Base-by-base conservation (phyloP, 2,113 vertebrate genomes). In the Blennius ocellaris region DNA sequence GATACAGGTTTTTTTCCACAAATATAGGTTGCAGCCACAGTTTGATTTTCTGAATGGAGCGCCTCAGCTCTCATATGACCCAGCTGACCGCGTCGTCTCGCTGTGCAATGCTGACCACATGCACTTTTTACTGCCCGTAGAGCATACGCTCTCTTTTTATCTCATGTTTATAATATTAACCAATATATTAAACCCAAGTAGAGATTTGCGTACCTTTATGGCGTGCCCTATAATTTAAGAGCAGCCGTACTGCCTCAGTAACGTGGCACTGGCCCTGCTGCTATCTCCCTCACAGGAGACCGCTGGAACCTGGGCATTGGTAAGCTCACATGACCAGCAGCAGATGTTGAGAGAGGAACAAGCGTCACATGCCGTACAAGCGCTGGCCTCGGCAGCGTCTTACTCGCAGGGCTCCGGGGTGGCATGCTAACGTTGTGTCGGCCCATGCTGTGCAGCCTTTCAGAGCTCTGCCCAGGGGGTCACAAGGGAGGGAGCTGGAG, bases 401-500 rank as follows among this genome's bases (percentile, higher is more conserved):
- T 12, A 9, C 44, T 69, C 52, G 43, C 16, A 75, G 52, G 56
- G 49, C 40, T 70, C 4, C 11, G 6, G 43, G 49, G 40, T 59
- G 44, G 41, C 69, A 71, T 81, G 70, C 40, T 37, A 68, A 60
- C 45, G 17, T 38, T 47, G 0, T 68, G 41, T 71, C 40, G 1
- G 38, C 57, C 30, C 63, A 7, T 57, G 65, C 73, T 58, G 64
- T 68, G 58, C 38, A 50, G n/a, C 5, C 53, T 69, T 55, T 78
- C 37, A 82, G 61, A 80, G 79, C 52, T 47, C 9, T 81, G 63
- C 44, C 72, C 73, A 64, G 55, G 43, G 43, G 78, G 76, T 60
- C 58, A 74, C 56, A 49, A 73, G 57, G 57, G 70, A 50, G 53
- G 78, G 76, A 66, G 67, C 45, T 82, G 82, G 74, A 74, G 85